phyloP scores from a whole-genome alignment of 2,888 invertebrate genomes.

The Nomada fucata region DNA sequence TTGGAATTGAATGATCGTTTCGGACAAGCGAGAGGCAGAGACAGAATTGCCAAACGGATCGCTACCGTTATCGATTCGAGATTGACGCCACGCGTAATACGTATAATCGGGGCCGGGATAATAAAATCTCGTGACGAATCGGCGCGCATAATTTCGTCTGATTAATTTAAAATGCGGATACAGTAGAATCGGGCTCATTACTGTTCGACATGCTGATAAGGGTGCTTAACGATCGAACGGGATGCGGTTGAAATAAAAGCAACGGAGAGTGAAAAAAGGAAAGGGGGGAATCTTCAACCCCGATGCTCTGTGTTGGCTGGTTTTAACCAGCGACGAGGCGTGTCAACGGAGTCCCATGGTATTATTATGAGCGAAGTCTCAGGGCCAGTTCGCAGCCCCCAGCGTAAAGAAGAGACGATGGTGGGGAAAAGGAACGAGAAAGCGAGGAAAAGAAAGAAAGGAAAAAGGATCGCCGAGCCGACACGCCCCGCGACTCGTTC shows the following conservation, averaged over 20 bases:
- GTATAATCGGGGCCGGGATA: slow-evolving; percentile 26
- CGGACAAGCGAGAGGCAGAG: background rate
- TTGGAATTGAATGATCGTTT: slow-evolving; percentile 17
- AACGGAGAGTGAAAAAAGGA: slow-evolving; percentile 30
- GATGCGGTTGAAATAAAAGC: slow-evolving; percentile 31
- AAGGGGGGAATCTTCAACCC: slow-evolving; percentile 25
- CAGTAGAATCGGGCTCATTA: slow-evolving; percentile 20
- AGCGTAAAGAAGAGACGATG: slow-evolving; percentile 15
- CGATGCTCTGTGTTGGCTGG: slow-evolving; percentile 51
- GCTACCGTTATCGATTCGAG: background rate
- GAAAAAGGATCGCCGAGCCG: slow-evolving; percentile 55
- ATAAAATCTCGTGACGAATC: slow-evolving; percentile 7
- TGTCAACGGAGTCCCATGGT: slow-evolving; percentile 70
- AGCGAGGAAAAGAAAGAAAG: background rate
- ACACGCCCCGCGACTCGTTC: slow-evolving; percentile 72
- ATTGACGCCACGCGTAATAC: slow-evolving; percentile 34
- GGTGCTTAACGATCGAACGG: slow-evolving; percentile 49
- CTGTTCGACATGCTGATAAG: slow-evolving; percentile 36
- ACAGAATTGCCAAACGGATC: background rate
- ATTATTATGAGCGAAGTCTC: slow-evolving; percentile 70
- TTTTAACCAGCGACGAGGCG: slow-evolving; percentile 69
- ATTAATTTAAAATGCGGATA: slow-evolving; percentile 46
- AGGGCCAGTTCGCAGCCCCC: slow-evolving; percentile 45
- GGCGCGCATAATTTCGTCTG: slow-evolving; percentile 34
- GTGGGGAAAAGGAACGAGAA: slow-evolving; percentile 18